Conservation (phyloP, 2,797 vertebrate genomes). For the Urocyon cinereoargenteus region DNA sequence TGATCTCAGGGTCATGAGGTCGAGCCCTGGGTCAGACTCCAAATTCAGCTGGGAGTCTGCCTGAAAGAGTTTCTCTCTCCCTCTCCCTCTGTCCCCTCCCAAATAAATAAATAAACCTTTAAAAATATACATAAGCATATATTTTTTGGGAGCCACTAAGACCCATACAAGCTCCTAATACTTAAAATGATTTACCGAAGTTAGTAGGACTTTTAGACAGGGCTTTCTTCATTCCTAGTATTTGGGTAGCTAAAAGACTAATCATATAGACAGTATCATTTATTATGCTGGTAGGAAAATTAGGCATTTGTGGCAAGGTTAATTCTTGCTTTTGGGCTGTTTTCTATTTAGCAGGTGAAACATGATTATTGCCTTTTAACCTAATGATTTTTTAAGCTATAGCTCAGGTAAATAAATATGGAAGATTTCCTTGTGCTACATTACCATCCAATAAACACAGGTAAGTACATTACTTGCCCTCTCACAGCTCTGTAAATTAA, state of each 20-base stretch:
- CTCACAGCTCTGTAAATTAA: conserved; percentile 57
- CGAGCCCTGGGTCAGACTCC: neutral
- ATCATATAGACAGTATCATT: neutral
- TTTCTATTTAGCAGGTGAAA: neutral
- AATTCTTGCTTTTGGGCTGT: neutral
- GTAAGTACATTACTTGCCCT: neutral
- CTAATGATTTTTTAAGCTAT: neutral
- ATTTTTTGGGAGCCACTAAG: neutral
- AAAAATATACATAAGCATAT: neutral
- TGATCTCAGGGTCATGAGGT: neutral
- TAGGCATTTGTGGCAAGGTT: neutral
- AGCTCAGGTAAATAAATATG: conserved; percentile 2
- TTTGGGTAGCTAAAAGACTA: neutral
- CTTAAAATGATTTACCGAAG: neutral
- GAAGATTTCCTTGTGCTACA: conserved; percentile 10
- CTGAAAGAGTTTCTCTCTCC: neutral
- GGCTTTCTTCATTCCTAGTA: neutral
- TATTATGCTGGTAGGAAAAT: neutral
- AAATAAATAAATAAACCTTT: neutral
- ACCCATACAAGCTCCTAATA: neutral
- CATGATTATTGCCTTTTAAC: conserved; percentile 15
- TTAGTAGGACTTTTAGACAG: neutral
- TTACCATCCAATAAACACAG: conserved; percentile 56
- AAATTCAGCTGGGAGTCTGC: neutral
- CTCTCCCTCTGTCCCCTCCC: neutral